Conservation (phyloP, 2,888 invertebrate genomes). For the Coelogynopora nodosa region DNA sequence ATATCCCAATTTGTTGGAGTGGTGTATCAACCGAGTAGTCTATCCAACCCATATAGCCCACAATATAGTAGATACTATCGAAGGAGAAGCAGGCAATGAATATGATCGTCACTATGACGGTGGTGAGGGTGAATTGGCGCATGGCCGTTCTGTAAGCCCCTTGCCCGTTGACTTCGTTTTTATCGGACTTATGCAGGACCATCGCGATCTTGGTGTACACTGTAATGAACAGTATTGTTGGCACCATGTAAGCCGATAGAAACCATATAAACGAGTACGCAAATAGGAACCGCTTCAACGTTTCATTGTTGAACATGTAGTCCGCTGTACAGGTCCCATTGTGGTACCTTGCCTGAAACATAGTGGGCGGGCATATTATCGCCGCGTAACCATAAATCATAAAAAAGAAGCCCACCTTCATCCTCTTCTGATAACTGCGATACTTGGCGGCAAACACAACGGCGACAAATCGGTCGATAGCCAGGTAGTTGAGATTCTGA, state of each 20-base stretch:
- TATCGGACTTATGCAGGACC: not conserved
- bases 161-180: not conserved
- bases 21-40: slow-evolving; percentile 30
- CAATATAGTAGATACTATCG: slow-evolving; percentile 33
- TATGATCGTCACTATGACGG: slow-evolving; percentile 41
- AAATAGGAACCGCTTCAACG: not conserved
- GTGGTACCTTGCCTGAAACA: not conserved
- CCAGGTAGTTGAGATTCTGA: not conserved
- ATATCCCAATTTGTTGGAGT: slow-evolving; percentile 30
- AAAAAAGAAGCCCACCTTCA: not conserved
- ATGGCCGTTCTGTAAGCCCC: not conserved
- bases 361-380: not conserved
- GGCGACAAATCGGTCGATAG: not conserved
- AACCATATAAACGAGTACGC: not conserved
- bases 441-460: not conserved
- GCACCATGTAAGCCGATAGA: not conserved
- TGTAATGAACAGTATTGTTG: not conserved
- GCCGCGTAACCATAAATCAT: not conserved
- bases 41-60: not conserved
- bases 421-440: not conserved
- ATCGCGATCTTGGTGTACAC: not conserved
- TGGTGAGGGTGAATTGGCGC: slow-evolving; percentile 39
- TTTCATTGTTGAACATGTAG: not conserved
- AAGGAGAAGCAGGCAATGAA: slow-evolving; percentile 33
- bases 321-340: not conserved